A percentile compares a stretch with the other conserved stretches of the same genome.
phyloP scores from a whole-genome alignment of 2,888 invertebrate genomes.

The Agapostemon virescens region DNA sequence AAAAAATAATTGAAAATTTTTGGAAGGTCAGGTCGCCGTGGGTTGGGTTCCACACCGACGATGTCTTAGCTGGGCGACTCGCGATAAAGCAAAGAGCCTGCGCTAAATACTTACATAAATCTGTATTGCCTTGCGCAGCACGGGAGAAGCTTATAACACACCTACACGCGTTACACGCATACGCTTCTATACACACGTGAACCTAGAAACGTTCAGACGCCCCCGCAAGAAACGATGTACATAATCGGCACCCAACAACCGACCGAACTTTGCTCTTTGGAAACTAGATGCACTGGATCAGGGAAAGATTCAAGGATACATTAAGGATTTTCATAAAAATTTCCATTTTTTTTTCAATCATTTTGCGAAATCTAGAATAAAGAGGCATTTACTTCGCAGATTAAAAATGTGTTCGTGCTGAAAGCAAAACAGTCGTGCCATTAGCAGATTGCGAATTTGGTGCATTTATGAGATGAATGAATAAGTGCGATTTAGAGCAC shows the following conservation, averaged over 20 bases:
- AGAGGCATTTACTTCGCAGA: background rate
- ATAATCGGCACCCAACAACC: slow-evolving; percentile 43
- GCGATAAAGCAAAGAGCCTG: slow-evolving; percentile 80
- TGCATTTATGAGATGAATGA: no score
- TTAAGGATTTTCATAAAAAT: background rate
- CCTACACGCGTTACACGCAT: slow-evolving; percentile 51
- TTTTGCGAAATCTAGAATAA: background rate
- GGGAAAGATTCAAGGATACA: background rate
- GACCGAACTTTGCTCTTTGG: slow-evolving; percentile 21
- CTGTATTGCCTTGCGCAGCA: slow-evolving; percentile 80
- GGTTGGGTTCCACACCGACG: slow-evolving; percentile 48
- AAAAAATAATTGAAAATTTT: slow-evolving; percentile 73
- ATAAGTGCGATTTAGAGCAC: no score
- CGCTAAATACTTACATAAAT: slow-evolving; percentile 81
- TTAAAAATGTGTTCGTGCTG: no score
- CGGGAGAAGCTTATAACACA: slow-evolving; percentile 76
- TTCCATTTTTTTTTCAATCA: no score
- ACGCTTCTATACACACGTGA: slow-evolving; percentile 47
- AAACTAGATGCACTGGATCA: slow-evolving; percentile 36
- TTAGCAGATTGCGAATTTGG: no score
- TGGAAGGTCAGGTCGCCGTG: slow-evolving; percentile 58
- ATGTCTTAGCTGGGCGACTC: slow-evolving; percentile 78
- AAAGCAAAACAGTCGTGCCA: no score
- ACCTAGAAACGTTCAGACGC: slow-evolving; percentile 34
- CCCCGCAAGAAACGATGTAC: slow-evolving; percentile 40